These are phyloP conservation scores for Tethya wilhelma DNA, from an alignment of 37 sponge, comb jelly and placozoan genomes.

Conservation along the genomic window DNA sequence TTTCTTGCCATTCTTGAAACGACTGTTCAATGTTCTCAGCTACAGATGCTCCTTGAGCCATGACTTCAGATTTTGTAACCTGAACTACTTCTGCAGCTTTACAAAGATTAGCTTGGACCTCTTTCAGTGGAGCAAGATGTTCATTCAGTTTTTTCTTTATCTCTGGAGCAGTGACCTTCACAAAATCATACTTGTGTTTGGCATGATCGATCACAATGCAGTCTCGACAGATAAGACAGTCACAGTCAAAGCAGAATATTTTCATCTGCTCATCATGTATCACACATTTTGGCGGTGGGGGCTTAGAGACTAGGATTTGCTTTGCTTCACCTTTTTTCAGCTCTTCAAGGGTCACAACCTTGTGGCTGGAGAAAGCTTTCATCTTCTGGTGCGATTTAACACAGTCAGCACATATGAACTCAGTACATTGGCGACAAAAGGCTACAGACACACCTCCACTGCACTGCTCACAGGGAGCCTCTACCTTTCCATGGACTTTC, in stretches of 20 bases:
- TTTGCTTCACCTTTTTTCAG: slow-evolving; percentile 32
- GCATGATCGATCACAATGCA: slow-evolving; percentile 29
- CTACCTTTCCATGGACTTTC: slow-evolving; percentile 25
- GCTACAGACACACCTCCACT: slow-evolving; percentile 1
- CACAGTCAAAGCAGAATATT: slow-evolving; percentile 46
- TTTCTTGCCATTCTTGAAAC: slow-evolving; percentile 17
- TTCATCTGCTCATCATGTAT: slow-evolving; percentile 32
- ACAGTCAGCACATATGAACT: slow-evolving; percentile 36
- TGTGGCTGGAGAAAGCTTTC: slow-evolving; percentile 16
- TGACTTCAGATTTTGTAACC: not conserved
- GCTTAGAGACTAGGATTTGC: too few relatives aligned
- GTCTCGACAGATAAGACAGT: slow-evolving; percentile 39
- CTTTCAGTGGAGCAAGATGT: not conserved
- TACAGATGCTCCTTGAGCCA: slow-evolving; percentile 8
- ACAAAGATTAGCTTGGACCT: not conserved
- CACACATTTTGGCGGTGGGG: not conserved
- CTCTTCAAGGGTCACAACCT: slow-evolving; percentile 5
- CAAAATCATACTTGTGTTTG: slow-evolving; percentile 37
- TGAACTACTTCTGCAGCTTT: not conserved
- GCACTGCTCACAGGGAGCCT: slow-evolving; percentile 24
- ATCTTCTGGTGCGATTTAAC: slow-evolving; percentile 4
- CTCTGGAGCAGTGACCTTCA: slow-evolving; percentile 23
- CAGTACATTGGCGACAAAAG: slow-evolving; percentile 34
- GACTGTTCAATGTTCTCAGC: slow-evolving; percentile 1
- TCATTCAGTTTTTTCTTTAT: slow-evolving; percentile 14